These are phyloP conservation scores for Drosophila sturtevanti DNA, from an alignment of 1,140 invertebrate genomes.

Conservation along the genomic window DNA sequence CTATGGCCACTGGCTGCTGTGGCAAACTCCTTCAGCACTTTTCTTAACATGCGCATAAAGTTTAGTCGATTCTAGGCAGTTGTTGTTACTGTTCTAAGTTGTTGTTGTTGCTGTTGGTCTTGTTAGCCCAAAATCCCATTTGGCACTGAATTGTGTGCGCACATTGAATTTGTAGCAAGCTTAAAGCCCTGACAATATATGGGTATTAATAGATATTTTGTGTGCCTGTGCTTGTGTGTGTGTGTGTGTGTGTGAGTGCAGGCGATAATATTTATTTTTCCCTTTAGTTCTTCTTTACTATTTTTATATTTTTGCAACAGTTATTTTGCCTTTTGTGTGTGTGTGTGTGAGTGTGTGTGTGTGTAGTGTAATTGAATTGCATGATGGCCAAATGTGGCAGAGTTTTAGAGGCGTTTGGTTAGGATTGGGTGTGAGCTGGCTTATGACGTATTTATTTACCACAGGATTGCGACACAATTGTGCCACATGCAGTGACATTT, in stretches of 20 bases:
- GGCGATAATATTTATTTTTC: slow-evolving; percentile 28
- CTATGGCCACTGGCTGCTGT: slow-evolving; percentile 8
- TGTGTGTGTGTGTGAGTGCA: slow-evolving; percentile 27
- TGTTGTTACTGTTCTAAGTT: slow-evolving; percentile 19
- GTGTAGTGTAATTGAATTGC: slow-evolving; percentile 63
- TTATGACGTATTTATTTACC: slow-evolving; percentile 59
- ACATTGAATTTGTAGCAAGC: slow-evolving; percentile 76
- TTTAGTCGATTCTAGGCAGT: slow-evolving; percentile 68
- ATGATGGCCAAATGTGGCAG: slow-evolving; percentile 40
- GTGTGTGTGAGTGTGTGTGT: slow-evolving; percentile 18
- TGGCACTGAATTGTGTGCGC: slow-evolving; percentile 76
- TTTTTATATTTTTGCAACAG: not conserved
- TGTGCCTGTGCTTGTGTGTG: slow-evolving; percentile 28
- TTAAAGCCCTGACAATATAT: slow-evolving; percentile 66
- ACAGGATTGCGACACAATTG: slow-evolving; percentile 65
- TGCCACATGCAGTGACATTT: slow-evolving; percentile 75
- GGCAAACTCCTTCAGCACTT: slow-evolving; percentile 57
- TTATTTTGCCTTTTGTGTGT: slow-evolving; percentile 4
- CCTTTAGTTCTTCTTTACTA: not conserved
- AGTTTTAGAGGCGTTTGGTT: slow-evolving; percentile 19
- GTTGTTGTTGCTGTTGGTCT: slow-evolving; percentile 25
- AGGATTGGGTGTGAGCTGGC: slow-evolving; percentile 38
- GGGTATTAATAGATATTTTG: slow-evolving; percentile 75
- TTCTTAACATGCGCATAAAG: slow-evolving; percentile 74
- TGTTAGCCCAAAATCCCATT: slow-evolving; percentile 74